Evolutionary conservation across 2,113 vertebrate genomes (phyloP).

Genomic region (Gulo gulo): DNA sequence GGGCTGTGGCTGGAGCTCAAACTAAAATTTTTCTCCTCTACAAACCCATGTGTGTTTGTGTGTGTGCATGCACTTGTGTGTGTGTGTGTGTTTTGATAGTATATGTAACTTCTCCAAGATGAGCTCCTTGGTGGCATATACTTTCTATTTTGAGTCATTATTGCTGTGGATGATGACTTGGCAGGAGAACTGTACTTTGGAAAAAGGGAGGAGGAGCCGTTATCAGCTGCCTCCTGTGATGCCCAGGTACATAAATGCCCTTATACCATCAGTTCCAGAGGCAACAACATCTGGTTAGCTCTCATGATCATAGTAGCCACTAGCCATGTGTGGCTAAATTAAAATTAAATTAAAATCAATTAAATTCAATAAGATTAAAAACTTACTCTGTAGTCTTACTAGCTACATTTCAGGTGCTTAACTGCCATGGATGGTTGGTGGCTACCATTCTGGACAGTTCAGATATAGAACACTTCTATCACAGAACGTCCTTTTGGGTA

Average conservation of each 20-base stretch:
- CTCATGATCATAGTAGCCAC: not conserved
- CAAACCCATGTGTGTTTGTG: not conserved
- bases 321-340: not conserved
- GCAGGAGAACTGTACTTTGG: not conserved
- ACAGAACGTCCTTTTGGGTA: not conserved
- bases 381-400: not conserved
- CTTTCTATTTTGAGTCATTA: constrained; percentile 10
- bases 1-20: not conserved
- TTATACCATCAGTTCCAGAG: not conserved
- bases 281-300: not conserved
- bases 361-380: not conserved
- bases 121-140: not conserved
- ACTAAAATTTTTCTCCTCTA: not conserved
- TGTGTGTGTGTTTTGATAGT: not conserved
- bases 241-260: not conserved
- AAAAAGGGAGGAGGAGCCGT: not conserved
- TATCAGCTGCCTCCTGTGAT: not conserved
- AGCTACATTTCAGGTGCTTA: not conserved
- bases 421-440: not conserved
- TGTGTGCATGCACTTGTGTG: not conserved
- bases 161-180: not conserved
- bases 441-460: not conserved
- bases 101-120: not conserved
- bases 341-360: not conserved
- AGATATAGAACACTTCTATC: not conserved